phyloP scores from a whole-genome alignment of 1,140 invertebrate genomes.

The Copidosoma floridanum region DNA sequence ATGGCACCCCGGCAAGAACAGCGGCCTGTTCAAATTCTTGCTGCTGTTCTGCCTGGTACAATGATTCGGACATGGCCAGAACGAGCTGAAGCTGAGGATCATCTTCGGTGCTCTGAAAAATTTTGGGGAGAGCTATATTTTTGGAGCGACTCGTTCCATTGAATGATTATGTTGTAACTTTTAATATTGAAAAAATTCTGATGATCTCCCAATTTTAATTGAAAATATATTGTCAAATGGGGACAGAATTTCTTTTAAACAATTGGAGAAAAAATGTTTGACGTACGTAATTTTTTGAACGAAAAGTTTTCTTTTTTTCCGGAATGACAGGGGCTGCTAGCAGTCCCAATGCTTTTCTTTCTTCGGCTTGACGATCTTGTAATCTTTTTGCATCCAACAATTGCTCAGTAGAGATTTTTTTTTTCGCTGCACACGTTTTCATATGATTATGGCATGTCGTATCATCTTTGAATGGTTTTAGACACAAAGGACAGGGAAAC shows the following conservation, averaged over 20 bases:
- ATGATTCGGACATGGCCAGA: slow-evolving; percentile 55
- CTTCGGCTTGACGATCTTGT: slow-evolving; percentile 53
- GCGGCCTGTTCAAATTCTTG: slow-evolving; percentile 45
- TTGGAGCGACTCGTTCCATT: neutral
- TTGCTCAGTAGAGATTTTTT: slow-evolving; percentile 51
- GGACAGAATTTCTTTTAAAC: neutral
- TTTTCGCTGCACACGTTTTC: slow-evolving; percentile 54
- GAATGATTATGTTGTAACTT: neutral
- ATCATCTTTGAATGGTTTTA: slow-evolving; percentile 47
- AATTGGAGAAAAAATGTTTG: neutral
- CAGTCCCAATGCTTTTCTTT: slow-evolving; percentile 54
- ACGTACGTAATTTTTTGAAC: slow-evolving; percentile 38
- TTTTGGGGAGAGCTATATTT: neutral
- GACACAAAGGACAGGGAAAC: slow-evolving; percentile 52
- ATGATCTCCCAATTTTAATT: neutral
- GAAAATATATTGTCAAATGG: neutral
- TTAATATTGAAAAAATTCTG: neutral
- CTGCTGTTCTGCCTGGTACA: slow-evolving; percentile 51
- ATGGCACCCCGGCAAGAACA: slow-evolving; percentile 29
- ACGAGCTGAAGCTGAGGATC: slow-evolving; percentile 55
- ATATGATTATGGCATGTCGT: slow-evolving; percentile 44
- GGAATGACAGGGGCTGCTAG: slow-evolving; percentile 43
- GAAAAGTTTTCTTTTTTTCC: slow-evolving; percentile 33
- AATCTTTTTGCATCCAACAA: slow-evolving; percentile 53
- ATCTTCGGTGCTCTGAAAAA: slow-evolving; percentile 33